Base-by-base conservation (phyloP, 2,797 vertebrate genomes). In the Eurystomus glaucurus region DNA sequence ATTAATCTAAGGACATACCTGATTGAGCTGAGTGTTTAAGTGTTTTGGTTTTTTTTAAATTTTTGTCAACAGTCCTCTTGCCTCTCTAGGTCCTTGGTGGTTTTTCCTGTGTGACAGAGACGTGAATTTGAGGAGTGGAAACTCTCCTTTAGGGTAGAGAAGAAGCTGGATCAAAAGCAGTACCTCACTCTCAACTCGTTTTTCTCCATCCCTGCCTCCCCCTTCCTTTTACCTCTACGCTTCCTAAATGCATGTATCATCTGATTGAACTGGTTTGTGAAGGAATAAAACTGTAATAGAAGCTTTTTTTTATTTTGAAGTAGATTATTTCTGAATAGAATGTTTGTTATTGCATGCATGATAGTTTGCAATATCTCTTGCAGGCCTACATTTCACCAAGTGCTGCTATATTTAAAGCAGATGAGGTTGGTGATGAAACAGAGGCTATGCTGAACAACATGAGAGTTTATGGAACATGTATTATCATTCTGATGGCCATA, bases 311-410 rank as follows among this genome's bases (percentile, higher is more conserved):
- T 19, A 72, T 57, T 33, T 64, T 68, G 3, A 54, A 28, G 11
- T 51, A 74, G 89, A 58, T 39, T 2, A n/a, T 54, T 86, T 81
- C 8, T 26, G 46, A 23, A 17, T 62, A 41, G 78, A 71, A 19
- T 33, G 3, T 48, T 77, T 48, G 4, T 60, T 69, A n/a, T 57
- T 71, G 28, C 7, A 5, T 18, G 12, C 29, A 3, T 61, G 41
- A 80, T 74, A 61, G 18, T 23, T 87, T 39, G 5, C 21, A 11
- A 1, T 92, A 41, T 97, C n/a, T 92, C 50, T 93, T 97, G 11
- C 98, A 99, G 99, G 99, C 99, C 43, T 99, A 99, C 96, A 99
- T 99, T 50, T 99, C 99, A 94, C 99, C 99, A 22, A 98, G 98
- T 51, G 99, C 99, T 6, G 99, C 99, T 97, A 98, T 99, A 97